A percentile compares a stretch with the other conserved stretches of the same genome.
These are phyloP conservation scores for Drosophila incognita DNA, from an alignment of 2,888 invertebrate genomes.

Conservation along the genomic window DNA sequence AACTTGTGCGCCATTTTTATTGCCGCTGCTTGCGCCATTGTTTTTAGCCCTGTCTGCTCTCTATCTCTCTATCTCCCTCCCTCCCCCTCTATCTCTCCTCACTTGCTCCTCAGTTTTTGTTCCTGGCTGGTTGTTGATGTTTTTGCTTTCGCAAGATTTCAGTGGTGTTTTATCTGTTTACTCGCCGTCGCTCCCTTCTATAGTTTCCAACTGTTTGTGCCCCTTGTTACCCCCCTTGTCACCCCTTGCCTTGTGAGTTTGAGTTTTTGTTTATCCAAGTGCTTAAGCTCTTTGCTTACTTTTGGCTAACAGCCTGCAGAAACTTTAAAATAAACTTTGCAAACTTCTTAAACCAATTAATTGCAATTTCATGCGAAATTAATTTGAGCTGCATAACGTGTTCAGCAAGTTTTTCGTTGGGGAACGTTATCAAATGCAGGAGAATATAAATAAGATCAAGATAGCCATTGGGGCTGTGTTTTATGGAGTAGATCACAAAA, in stretches of 20 bases:
- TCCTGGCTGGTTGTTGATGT: slow-evolving; percentile 65
- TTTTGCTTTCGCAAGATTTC: slow-evolving; percentile 75
- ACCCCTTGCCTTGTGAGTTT: slow-evolving; percentile 6
- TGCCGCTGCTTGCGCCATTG: slow-evolving; percentile 73
- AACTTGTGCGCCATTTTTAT: slow-evolving; percentile 81
- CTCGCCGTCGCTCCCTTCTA: slow-evolving; percentile 34
- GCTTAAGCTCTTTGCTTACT: slow-evolving; percentile 68
- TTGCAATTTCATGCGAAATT: slow-evolving; percentile 80
- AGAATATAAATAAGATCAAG: slow-evolving; percentile 16
- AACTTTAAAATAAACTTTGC: slow-evolving; percentile 79
- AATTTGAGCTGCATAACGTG: slow-evolving; percentile 80
- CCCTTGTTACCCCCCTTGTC: neutral
- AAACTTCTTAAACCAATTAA: slow-evolving; percentile 77
- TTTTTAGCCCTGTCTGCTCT: slow-evolving; percentile 47
- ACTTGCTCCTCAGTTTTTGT: slow-evolving; percentile 26
- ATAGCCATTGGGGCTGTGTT: slow-evolving; percentile 29
- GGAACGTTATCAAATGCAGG: slow-evolving; percentile 17
- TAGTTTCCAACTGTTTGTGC: slow-evolving; percentile 7
- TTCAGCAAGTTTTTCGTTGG: slow-evolving; percentile 33
- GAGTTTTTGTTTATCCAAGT: slow-evolving; percentile 79
- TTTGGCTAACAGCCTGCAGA: slow-evolving; percentile 35
- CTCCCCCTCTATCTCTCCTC: neutral
- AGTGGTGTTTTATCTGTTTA: slow-evolving; percentile 69
- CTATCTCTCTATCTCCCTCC: slow-evolving; percentile 13
- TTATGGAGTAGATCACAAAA: slow-evolving; percentile 6